Evolutionary conservation across 2,797 vertebrate species (phyloP), one percentile per base, ranked within the genome.

Genomic region (Catamblyrhynchus diadema): DNA sequence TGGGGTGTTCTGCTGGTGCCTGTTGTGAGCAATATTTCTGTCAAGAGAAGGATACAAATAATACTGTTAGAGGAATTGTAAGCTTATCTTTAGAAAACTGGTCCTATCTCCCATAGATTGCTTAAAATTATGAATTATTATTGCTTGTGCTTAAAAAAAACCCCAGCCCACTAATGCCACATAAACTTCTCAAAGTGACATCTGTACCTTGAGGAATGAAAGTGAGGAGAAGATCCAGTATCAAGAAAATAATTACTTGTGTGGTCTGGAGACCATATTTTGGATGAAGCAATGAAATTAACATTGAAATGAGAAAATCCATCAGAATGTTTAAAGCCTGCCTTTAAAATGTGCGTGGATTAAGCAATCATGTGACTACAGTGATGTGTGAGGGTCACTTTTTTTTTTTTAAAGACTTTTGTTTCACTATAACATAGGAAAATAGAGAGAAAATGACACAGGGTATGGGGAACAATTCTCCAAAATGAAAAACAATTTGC

Each of bases 101-200:
- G 12, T 69, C 21, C 17, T 9, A 18, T 35, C 14, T 81, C 32
- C 20, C 18, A 54, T 39, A 65, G 21, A 4, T 33, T 65, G 23
- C 21, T 25, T 75, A 56, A 84, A 90, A 51, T 10, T 6, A 11
- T 39, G 12, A 72, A 8, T 44, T 14, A 6, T 25, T 67, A 33
- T 64, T 65, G 11, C 10, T 86, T 13, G 24, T 47, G 14, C 9
- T 54, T 30, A 28, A 7, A 47, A 62, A 78, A 57, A 44, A 3
- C 1, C 3, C 28, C 28, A 24, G 11, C 9, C 11, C 28, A 22
- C 5, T 6, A 65, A 3, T 33, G 9, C 16, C 5, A 4, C 0
- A 1, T 4, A 23, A 39, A 18, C 32, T 53, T 41, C 25, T 84
- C 11, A 44, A 42, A 83, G 14, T 51, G 45, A 14, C 9, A 9